A percentile compares a stretch with the other conserved stretches of the same genome.
These are phyloP conservation scores for Danionella dracula DNA, from an alignment of 2,797 vertebrate species.

Conservation along the genomic window DNA sequence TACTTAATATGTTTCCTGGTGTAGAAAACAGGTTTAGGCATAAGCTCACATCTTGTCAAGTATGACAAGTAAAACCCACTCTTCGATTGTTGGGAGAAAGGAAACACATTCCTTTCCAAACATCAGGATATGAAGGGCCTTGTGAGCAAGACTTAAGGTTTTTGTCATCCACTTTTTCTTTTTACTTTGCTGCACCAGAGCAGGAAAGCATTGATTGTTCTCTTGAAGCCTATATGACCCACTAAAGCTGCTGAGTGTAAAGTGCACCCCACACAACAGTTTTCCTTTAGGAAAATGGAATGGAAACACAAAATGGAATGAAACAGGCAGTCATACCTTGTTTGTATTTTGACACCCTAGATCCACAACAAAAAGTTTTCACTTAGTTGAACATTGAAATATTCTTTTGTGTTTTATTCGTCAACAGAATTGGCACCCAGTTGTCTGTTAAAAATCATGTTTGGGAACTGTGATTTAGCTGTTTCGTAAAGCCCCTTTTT, in stretches of 20 bases:
- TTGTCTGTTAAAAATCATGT: too few species aligned
- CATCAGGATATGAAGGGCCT: constrained; percentile 45
- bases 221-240: constrained; percentile 4
- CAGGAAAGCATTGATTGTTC: constrained; percentile 37
- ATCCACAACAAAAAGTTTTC: background rate
- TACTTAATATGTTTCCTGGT: too few species aligned
- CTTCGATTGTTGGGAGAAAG: constrained; percentile 47
- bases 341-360: constrained; percentile 1
- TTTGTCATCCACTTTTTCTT: constrained; percentile 39
- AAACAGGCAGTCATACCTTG: background rate
- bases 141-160: constrained; percentile 37
- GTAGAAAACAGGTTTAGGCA: constrained; percentile 18
- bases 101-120: constrained; percentile 64
- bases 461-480: too few species aligned
- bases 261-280: background rate
- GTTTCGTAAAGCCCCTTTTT: too few species aligned
- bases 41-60: background rate
- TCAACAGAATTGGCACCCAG: too few species aligned
- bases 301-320: constrained; percentile 5
- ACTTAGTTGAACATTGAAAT: too few species aligned
- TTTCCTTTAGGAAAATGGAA: constrained; percentile 23
- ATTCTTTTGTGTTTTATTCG: too few species aligned
- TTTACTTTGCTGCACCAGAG: constrained; percentile 25
- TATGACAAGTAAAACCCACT: constrained; percentile 48
- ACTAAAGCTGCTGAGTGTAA: background rate